Evolutionary conservation across 2,797 vertebrate species (phyloP), one percentile per base, ranked within the genome.

Genomic region (Rhabdomys pumilio): DNA sequence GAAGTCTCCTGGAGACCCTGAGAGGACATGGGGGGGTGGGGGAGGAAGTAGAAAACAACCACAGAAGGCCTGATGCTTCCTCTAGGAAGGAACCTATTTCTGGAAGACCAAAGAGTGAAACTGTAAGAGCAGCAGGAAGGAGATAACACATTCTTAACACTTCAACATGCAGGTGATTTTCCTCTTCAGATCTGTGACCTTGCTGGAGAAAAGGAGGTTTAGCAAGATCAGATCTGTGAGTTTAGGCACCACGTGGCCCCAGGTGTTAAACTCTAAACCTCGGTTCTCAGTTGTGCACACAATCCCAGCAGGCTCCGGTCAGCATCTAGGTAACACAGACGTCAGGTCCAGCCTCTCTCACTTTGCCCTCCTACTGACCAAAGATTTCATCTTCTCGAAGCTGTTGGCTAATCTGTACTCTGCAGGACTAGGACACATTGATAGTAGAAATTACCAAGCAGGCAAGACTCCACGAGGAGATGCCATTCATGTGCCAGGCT

Each of bases 391-490:
- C 63, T 86, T 67, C 17, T 85, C 11, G 2, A 50, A 85, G 19
- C 10, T 67, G 63, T n/a, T 85, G 44, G 19, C 19, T 31, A 67
- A 24, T 31, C 17, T 67, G 29, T 34, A 47, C 61, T 67, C 1
- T 67, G 44, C 19, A 1, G 63, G 17, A 50, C 63, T 47, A 53
- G 63, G 53, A 69, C 8, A 53, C 84, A 53, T 9, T 69, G 63
- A n/a, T 53, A 53, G 11, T 38, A 34, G 6, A 69, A n/a, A n/a
- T 31, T n/a, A 34, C 20, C 0, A 29, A 85, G 41, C 82, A 47
- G 82, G 26, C 24, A 1, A 26, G 3, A 26, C 3, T 1, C 15
- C 4, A 2, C 26, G 1, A 6, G 4, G 17, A 69, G 19, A 69
- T 69, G 31, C 47, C n/a, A 3, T 8, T 26, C 47, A n/a, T 9